These are phyloP conservation scores for Anadara kagoshimensis DNA, from an alignment of 1,140 invertebrate species.

Conservation along the genomic window DNA sequence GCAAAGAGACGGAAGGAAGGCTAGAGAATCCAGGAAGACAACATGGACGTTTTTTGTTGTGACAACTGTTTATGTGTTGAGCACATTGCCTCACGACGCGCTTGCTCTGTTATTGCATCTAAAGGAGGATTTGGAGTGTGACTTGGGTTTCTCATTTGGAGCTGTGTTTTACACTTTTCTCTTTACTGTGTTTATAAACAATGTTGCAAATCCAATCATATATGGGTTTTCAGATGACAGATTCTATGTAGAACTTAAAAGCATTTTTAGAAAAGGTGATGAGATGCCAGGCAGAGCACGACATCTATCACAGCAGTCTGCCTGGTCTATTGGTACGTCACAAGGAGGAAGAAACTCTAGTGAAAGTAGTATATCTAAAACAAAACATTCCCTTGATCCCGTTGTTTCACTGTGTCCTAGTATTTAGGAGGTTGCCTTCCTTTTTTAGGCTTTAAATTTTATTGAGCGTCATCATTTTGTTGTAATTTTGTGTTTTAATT, in stretches of 20 bases:
- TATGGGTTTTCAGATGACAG: slow-evolving; percentile 35
- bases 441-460: too few species aligned
- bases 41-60: slow-evolving; percentile 33
- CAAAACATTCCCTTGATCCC: too few species aligned
- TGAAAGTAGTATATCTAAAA: too few species aligned
- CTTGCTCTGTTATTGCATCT: slow-evolving; percentile 25
- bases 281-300: too few species aligned
- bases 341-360: too few species aligned
- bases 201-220: slow-evolving; percentile 35
- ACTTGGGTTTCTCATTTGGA: slow-evolving; percentile 9
- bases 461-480: too few species aligned
- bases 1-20: too few species aligned
- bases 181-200: slow-evolving; percentile 32
- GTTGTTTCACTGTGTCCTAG: too few species aligned
- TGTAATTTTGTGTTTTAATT: too few species aligned
- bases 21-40: slow-evolving; percentile 28
- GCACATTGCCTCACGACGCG: slow-evolving; percentile 25
- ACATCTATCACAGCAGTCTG: too few species aligned
- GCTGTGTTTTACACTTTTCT: slow-evolving; percentile 33
- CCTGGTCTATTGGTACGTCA: too few species aligned
- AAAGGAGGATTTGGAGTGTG: slow-evolving; percentile 23
- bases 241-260: slow-evolving; percentile 10
- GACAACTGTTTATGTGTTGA: slow-evolving; percentile 29
- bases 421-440: too few species aligned
- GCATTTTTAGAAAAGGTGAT: background rate